Evolutionary conservation across 1,140 invertebrate species (phyloP), one percentile per base, ranked within the genome.

Genomic region (Microplitis mediator): DNA sequence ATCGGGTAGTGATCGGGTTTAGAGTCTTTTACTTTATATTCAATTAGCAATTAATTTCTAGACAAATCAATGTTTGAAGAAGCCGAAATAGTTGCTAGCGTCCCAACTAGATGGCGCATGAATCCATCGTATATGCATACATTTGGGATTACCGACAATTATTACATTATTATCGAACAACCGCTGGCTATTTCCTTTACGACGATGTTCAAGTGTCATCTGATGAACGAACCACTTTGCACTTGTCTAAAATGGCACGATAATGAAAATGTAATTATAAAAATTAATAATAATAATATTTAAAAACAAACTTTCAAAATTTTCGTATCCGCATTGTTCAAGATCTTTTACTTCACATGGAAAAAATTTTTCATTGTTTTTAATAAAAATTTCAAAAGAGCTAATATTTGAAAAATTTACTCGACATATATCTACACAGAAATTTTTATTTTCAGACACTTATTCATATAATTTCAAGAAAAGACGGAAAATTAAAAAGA

Each of bases 41-140:
- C 8, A 9, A 45, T 39, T 67, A 4, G 4, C 23, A 14, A 64
- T 35, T 11, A 39, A 14, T 35, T 71, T 73, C 13, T 56, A 23
- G 36, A 34, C 23, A 23, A 34, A n/a, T 88, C 90, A 31, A 93
- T 94, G 90, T 94, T 94, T 79, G 89, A 91, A 67, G 86, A 90
- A 68, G 93, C 92, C 0, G 86, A 88, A 66, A 89, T 94, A 52
- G 90, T 95, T n/a, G 91, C 90, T 4, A 88, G 86, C 2, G 78
- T 95, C 69, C 92, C 91, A 1, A 90, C 92, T 5, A 88, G 93
- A 69, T 95, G 94, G 92, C 84, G 89, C 3, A 78, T 95, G 4
- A 89, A 95, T 85, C 93, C 94, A 0, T 90, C 92, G 0, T 97
- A 97, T 72, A 96, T 95, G 93, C 95, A 97, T 79, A 94, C 94